phyloP scores from a whole-genome alignment of 1,140 invertebrate species.

The Steinernema khuongi region DNA sequence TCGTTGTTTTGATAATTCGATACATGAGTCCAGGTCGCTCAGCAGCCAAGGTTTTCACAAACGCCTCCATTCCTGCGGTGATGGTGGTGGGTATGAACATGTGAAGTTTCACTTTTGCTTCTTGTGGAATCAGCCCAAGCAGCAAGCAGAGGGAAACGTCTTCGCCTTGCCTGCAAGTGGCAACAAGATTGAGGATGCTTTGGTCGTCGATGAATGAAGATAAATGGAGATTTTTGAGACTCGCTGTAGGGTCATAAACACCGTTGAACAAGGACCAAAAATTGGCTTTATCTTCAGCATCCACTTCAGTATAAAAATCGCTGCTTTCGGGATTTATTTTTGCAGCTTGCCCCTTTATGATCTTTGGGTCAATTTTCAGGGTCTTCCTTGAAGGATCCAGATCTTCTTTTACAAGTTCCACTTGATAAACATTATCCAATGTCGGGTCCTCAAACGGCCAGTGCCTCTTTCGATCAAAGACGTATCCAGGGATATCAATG shows the following conservation, averaged over 20 bases:
- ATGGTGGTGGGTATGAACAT: background rate
- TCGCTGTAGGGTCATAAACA: background rate
- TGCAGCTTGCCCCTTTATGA: background rate
- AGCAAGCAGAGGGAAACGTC: background rate
- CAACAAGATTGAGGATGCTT: background rate
- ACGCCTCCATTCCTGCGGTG: background rate
- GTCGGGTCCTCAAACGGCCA: background rate
- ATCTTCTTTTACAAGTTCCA: background rate
- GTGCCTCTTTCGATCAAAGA: slow-evolving; percentile 8
- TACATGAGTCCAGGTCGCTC: slow-evolving; percentile 13
- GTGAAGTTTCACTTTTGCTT: background rate
- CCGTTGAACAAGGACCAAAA: no score
- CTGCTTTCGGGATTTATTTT: background rate
- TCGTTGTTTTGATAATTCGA: slow-evolving; percentile 18
- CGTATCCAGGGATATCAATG: slow-evolving; percentile 18
- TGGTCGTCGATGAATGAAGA: background rate
- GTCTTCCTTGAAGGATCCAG: slow-evolving; percentile 6
- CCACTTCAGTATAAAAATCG: no score
- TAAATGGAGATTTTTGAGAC: background rate
- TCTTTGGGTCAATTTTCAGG: no score
- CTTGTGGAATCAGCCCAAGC: background rate
- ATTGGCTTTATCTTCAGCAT: no score
- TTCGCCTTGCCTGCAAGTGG: slow-evolving; percentile 2
- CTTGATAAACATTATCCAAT: background rate
- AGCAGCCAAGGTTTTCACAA: slow-evolving; percentile 1